Conservation (phyloP, 2,888 invertebrate species). For the Melikaiella ostensackeni region DNA sequence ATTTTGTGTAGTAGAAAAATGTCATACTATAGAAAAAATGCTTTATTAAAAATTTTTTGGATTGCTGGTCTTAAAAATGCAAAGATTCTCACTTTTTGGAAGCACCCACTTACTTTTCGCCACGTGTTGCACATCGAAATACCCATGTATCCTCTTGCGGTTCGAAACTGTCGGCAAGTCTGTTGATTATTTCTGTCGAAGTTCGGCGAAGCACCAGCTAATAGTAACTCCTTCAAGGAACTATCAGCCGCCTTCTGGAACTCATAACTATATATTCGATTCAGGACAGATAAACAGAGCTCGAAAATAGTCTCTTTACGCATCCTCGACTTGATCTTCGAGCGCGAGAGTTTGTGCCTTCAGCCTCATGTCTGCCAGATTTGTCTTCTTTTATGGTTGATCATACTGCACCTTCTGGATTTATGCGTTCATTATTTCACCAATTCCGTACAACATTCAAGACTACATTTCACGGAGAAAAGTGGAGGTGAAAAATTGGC, state of each 20-base stretch:
- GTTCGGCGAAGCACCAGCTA: conserved; percentile 57
- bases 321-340: neutral
- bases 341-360: neutral
- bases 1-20: too few species aligned
- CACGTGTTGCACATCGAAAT: neutral
- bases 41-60: neutral
- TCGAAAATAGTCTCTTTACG: conserved; percentile 30
- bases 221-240: conserved; percentile 71
- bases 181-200: conserved; percentile 53
- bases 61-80: neutral
- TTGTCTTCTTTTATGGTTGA: neutral
- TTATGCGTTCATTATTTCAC: too few species aligned
- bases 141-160: conserved; percentile 16
- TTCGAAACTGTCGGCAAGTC: conserved; percentile 46
- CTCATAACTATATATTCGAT: conserved; percentile 74
- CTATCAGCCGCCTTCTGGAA: conserved; percentile 74
- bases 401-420: too few species aligned
- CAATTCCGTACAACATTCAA: too few species aligned
- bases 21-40: too few species aligned
- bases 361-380: neutral
- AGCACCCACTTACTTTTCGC: neutral
- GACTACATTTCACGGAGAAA: too few species aligned
- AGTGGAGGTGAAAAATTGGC: too few species aligned
- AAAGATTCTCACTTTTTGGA: neutral
- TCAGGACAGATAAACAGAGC: conserved; percentile 67